Evolutionary conservation across 2,113 vertebrate genomes (phyloP), one percentile per base, ranked within the genome.

Genomic region (Scolopax mira): DNA sequence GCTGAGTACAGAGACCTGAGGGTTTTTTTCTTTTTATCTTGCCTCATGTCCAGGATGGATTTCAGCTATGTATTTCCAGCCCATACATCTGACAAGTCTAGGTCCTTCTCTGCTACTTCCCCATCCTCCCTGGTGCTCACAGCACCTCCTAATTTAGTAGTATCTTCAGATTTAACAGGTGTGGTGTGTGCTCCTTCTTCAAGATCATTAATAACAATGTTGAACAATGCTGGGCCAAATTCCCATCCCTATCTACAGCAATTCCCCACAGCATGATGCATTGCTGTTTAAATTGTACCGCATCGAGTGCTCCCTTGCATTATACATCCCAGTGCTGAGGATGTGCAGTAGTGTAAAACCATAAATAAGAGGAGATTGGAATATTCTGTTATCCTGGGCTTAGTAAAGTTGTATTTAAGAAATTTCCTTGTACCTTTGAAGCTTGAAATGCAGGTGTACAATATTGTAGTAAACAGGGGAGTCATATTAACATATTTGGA

Each of bases 71-170:
- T 78, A 44, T 88, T 91, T 33, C 24, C n/a, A 66, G 27, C 7
- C 33, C 23, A n/a, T 18, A 21, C 9, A 35, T 44, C 39, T 88
- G 67, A 94, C 25, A 66, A 6, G 13, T 22, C 11, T 7, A 52
- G 4, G 17, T 74, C 72, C 13, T 69, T 71, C 65, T 77, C 55
- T 84, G 8, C 54, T 86, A 25, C 7, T 81, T 72, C 25, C 7
- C 25, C n/a, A 71, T 67, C 35, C 35, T 74, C 37, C 57, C n/a
- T 12, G 7, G 11, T 80, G 42, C 37, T 65, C 5, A 1, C 13
- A 88, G 39, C 21, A 33, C 57, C 64, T 94, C 69, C 72, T 88
- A 96, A 90, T 88, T 90, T 92, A 96, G 74, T 77, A 85, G 30
- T 74, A 71, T 25, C 69, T 88, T 82, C 55, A 60, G 33, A 44